phyloP scores from a whole-genome alignment of 2,113 vertebrate species.

The Myrmecophaga tridactyla region DNA sequence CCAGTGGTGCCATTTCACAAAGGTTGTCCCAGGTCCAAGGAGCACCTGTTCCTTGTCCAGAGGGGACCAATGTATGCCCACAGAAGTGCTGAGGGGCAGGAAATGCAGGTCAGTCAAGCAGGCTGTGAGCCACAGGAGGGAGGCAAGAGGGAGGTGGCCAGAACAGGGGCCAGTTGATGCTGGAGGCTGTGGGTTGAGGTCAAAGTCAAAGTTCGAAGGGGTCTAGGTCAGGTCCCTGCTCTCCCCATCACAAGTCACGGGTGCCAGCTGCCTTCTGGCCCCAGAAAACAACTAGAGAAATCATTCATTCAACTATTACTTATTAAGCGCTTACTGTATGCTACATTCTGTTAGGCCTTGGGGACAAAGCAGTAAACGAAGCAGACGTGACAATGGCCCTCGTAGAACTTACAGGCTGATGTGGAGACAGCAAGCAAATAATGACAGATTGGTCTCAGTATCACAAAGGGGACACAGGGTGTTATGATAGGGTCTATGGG shows the following conservation, averaged over 20 bases:
- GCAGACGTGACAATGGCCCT: background rate
- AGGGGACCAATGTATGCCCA: fast-evolving
- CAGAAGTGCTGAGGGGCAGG: background rate
- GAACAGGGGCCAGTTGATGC: fast-evolving
- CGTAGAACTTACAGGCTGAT: background rate
- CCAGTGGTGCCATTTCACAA: background rate
- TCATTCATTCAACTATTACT: background rate
- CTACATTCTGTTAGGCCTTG: background rate
- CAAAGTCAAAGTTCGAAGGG: background rate
- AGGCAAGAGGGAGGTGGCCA: background rate
- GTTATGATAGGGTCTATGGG: background rate
- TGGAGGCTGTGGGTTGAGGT: background rate
- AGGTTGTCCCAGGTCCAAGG: background rate
- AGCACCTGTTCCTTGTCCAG: background rate
- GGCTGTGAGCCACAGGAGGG: fast-evolving
- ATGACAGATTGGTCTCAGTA: background rate
- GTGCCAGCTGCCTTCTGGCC: background rate
- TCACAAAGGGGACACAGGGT: background rate
- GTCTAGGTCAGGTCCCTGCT: background rate
- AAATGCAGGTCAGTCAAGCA: background rate
- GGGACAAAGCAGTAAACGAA: background rate
- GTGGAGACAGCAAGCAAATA: background rate
- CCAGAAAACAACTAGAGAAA: background rate
- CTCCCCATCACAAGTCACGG: background rate
- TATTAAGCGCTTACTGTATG: background rate